A percentile compares a stretch with the other conserved stretches of the same genome.
phyloP scores from a whole-genome alignment of 2,797 vertebrate species.

The Gobio occitaniae region DNA sequence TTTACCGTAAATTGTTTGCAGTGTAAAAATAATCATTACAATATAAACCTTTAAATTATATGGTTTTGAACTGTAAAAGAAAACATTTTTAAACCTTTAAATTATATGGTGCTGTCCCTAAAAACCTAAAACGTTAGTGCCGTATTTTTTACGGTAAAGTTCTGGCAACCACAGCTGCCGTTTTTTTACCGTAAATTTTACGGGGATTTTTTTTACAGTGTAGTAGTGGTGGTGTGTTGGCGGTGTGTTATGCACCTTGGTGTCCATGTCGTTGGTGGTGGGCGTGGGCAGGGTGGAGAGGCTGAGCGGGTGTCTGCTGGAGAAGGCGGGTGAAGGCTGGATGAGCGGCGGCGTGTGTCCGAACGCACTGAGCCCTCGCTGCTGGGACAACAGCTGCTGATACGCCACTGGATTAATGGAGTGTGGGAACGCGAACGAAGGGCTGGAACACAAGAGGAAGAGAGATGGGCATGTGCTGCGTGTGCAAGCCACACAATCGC shows the following conservation, averaged over 20 bases:
- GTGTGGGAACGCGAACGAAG: constrained; percentile 90
- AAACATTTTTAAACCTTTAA: too few relatives aligned
- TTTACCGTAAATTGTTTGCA: too few relatives aligned
- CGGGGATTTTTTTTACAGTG: too few relatives aligned
- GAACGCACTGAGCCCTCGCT: constrained; percentile 88
- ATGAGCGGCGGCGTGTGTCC: constrained; percentile 90
- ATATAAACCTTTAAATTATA: too few relatives aligned
- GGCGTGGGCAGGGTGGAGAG: constrained; percentile 72
- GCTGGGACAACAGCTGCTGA: constrained; percentile 91
- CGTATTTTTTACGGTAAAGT: too few relatives aligned
- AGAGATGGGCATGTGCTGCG: background rate
- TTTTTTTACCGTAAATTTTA: too few relatives aligned
- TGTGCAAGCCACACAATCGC: background rate
- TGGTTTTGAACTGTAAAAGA: too few relatives aligned
- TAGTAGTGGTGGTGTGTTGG: too few relatives aligned
- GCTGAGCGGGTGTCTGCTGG: constrained; percentile 77
- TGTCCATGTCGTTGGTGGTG: constrained; percentile 66
- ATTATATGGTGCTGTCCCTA: too few relatives aligned
- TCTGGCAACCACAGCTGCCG: too few relatives aligned
- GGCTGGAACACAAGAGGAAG: constrained; percentile 74
- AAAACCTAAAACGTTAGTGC: too few relatives aligned
- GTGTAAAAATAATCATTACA: too few relatives aligned
- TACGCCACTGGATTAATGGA: constrained; percentile 90
- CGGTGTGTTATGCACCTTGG: constrained; percentile 65
- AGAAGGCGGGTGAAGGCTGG: constrained; percentile 85